These are phyloP conservation scores for Limnodromus scolopaceus DNA, from an alignment of 2,797 vertebrate genomes.

Conservation along the genomic window DNA sequence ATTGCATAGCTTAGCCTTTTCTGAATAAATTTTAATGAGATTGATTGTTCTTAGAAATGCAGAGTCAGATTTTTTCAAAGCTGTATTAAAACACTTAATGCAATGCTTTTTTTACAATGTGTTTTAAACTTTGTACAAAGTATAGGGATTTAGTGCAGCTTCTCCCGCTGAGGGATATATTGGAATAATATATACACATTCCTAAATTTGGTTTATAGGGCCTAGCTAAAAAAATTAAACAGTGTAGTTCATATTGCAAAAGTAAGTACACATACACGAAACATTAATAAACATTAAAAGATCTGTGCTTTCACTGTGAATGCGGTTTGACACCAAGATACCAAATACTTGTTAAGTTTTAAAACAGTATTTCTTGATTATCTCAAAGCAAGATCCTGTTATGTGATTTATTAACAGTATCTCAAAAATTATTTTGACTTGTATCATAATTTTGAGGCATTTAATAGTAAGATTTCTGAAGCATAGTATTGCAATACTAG, in stretches of 20 bases:
- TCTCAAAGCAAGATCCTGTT: background rate
- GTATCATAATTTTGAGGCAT: background rate
- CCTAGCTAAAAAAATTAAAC: constrained; percentile 8
- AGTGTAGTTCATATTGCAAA: background rate
- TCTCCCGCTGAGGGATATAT: background rate
- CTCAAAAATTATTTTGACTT: background rate
- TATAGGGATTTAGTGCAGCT: background rate
- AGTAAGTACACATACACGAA: background rate
- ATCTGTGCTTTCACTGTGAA: background rate
- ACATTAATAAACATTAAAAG: background rate
- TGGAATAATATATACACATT: background rate
- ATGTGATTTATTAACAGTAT: background rate
- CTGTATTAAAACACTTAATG: background rate
- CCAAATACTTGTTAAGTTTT: background rate
- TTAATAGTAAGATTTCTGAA: background rate
- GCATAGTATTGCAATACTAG: background rate
- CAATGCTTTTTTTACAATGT: background rate
- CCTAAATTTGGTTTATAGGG: background rate
- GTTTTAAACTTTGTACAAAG: background rate
- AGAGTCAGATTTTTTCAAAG: background rate
- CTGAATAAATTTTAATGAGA: background rate
- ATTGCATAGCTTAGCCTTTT: background rate
- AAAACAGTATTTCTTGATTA: background rate
- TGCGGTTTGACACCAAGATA: background rate
- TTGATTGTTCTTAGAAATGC: background rate